phyloP scores from a whole-genome alignment of 2,888 invertebrate genomes.

The Drosophila meridiana region DNA sequence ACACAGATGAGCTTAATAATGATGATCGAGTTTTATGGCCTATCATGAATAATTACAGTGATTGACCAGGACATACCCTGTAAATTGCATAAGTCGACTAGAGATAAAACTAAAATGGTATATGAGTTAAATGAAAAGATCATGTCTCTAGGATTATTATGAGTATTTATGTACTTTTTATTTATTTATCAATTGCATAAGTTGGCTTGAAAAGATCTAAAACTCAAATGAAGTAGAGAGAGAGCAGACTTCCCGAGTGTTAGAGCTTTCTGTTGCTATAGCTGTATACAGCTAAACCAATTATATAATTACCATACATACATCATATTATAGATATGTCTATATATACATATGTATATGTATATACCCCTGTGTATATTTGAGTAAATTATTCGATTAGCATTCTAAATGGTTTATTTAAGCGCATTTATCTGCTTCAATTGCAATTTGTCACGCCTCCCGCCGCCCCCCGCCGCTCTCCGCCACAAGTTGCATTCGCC shows the following conservation, averaged over 20 bases:
- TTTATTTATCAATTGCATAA: neutral
- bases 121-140: neutral
- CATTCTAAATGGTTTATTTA: slow-evolving; percentile 5
- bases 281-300: neutral
- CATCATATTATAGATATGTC: neutral
- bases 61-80: neutral
- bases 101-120: rapidly evolving
- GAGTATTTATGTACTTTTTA: neutral
- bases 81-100: neutral
- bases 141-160: no score
- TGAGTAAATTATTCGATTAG: slow-evolving; percentile 5
- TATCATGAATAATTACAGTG: neutral
- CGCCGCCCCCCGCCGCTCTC: neutral
- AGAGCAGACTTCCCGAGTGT: neutral
- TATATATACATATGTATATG: neutral
- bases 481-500: neutral
- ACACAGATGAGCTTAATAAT: rapidly evolving
- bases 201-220: no score
- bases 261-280: neutral
- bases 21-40: no score
- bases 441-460: slow-evolving; percentile 5
- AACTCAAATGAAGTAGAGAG: no score
- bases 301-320: neutral
- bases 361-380: neutral
- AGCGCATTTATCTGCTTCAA: slow-evolving; percentile 10